Evolutionary conservation across 1,140 invertebrate genomes (phyloP).

Genomic region (Drosophila sproati): DNA sequence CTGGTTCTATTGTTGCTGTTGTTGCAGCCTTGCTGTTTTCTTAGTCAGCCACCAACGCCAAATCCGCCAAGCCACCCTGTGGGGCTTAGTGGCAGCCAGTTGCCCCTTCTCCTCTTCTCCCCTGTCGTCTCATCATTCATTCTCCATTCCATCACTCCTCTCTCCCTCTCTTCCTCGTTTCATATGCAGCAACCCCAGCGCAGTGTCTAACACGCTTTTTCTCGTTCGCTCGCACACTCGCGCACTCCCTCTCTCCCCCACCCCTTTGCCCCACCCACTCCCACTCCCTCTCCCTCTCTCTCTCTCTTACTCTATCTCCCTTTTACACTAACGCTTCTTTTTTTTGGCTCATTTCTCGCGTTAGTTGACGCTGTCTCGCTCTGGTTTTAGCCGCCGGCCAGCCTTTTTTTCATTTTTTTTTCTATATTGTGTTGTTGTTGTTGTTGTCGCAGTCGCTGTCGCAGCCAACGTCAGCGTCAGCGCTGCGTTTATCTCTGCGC

Average conservation of each 20-base stretch:
- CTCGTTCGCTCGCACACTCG: neutral
- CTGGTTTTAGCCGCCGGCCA: slow-evolving; percentile 48
- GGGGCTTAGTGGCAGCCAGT: slow-evolving; percentile 33
- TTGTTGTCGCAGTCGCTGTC: slow-evolving; percentile 47
- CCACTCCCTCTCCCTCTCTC: neutral
- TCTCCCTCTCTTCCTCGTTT: neutral
- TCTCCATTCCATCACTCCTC: neutral
- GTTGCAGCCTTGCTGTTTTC: slow-evolving; percentile 61
- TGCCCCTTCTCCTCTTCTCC: neutral
- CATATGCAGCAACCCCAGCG: slow-evolving; percentile 25
- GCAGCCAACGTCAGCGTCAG: slow-evolving; percentile 12
- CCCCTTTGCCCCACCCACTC: neutral
- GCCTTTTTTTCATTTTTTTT: slow-evolving; percentile 37
- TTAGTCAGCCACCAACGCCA: slow-evolving; percentile 73
- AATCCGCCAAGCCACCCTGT: slow-evolving; percentile 68
- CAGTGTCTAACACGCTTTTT: slow-evolving; percentile 13
- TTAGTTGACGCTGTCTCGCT: slow-evolving; percentile 60
- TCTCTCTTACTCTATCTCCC: slow-evolving; percentile 12
- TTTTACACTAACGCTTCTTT: neutral
- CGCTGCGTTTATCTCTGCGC: slow-evolving; percentile 60
- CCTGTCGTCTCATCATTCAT: neutral
- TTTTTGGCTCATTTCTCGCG: slow-evolving; percentile 30
- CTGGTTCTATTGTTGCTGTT: slow-evolving; percentile 24
- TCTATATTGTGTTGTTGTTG: slow-evolving; percentile 9
- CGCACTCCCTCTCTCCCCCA: slow-evolving; percentile 10